Conservation (phyloP, 2,797 vertebrate genomes). For the Phaenicophaeus curvirostris region DNA sequence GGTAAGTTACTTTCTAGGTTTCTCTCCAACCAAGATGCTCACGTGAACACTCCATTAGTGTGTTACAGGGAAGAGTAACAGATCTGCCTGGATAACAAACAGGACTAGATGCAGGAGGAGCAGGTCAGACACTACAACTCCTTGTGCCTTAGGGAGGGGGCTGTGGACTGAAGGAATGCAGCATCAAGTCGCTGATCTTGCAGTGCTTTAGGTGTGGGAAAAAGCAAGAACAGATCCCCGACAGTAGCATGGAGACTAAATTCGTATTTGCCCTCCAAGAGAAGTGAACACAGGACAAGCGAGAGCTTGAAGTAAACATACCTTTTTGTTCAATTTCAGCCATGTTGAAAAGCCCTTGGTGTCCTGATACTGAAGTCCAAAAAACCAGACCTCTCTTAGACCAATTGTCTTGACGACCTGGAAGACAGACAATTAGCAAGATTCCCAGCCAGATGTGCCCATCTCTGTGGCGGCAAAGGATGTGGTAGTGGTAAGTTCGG, state of each 20-base stretch:
- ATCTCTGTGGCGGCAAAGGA: not conserved
- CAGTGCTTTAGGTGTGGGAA: not conserved
- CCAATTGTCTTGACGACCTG: slow-evolving; percentile 99
- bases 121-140: not conserved
- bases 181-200: not conserved
- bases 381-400: slow-evolving; percentile 97
- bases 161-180: not conserved
- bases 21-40: not conserved
- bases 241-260: not conserved
- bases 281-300: not conserved
- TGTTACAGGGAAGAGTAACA: not conserved
- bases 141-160: not conserved
- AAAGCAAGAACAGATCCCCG: not conserved
- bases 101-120: not conserved
- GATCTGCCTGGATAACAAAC: not conserved
- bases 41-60: accelerated
- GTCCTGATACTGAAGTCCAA: slow-evolving; percentile 97
- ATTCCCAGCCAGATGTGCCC: not conserved
- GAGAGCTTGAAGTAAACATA: slow-evolving; percentile 52
- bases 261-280: not conserved
- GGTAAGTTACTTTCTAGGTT: not conserved
- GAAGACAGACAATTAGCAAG: not conserved
- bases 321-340: slow-evolving; percentile 99
- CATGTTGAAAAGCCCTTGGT: slow-evolving; percentile 98
- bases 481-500: not conserved